These are phyloP conservation scores for Linepithema humile DNA, from an alignment of 1,140 invertebrate species.

Conservation along the genomic window DNA sequence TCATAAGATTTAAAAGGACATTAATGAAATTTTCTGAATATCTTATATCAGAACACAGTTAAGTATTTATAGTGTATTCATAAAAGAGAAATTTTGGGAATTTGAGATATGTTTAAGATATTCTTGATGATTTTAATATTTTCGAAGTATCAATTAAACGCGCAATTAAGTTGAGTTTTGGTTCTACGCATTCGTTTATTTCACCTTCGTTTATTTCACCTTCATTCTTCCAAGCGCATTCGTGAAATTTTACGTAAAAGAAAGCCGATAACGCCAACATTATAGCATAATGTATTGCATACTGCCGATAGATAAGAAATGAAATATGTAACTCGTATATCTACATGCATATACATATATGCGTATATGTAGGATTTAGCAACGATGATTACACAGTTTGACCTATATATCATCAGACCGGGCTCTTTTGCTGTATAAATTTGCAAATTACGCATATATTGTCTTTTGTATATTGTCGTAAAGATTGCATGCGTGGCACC, in stretches of 20 bases:
- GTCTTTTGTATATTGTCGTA: neutral
- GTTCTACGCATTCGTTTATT: neutral
- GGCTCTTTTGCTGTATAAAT: neutral
- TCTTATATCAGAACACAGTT: too few species aligned
- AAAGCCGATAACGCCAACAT: neutral
- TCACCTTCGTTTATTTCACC: too few species aligned
- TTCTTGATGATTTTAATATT: neutral
- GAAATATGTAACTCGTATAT: neutral
- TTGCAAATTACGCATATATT: neutral
- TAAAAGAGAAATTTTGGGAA: neutral
- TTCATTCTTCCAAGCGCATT: neutral
- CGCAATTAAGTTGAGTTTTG: neutral
- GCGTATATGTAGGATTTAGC: neutral
- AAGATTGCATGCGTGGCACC: neutral
- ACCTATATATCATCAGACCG: neutral
- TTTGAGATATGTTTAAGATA: neutral
- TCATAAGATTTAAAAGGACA: neutral
- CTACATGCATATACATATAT: neutral
- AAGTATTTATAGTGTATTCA: neutral
- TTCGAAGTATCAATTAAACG: neutral
- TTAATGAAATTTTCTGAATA: too few species aligned
- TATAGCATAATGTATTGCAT: conserved; percentile 8
- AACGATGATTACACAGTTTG: neutral
- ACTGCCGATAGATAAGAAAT: conserved; percentile 15
- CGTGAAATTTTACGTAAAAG: neutral